These are phyloP conservation scores for Thalassophryne amazonica DNA, from an alignment of 2,797 vertebrate species.

Conservation along the genomic window DNA sequence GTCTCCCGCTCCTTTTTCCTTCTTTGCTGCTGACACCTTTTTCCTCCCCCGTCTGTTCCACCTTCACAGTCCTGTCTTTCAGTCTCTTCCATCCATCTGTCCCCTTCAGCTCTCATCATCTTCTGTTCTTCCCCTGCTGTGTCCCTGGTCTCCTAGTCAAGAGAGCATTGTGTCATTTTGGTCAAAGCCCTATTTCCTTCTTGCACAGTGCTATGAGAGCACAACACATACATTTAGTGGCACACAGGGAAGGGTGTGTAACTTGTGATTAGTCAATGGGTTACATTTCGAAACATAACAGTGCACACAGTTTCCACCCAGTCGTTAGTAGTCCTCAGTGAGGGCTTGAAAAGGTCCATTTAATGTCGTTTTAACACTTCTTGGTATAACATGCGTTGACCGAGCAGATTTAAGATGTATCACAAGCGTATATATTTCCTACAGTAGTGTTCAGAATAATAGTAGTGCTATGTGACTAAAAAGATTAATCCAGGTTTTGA, in stretches of 20 bases:
- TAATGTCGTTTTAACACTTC: too few relatives aligned
- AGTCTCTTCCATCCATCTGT: conserved; percentile 71
- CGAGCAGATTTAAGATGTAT: too few relatives aligned
- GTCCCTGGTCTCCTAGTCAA: conserved; percentile 51
- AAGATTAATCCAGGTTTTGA: too few relatives aligned
- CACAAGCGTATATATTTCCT: too few relatives aligned
- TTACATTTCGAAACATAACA: conserved; percentile 32
- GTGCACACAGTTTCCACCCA: conserved; percentile 22
- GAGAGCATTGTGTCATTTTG: conserved; percentile 49
- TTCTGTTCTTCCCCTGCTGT: conserved; percentile 40
- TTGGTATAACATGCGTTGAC: too few relatives aligned
- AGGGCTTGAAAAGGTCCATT: conserved; percentile 32
- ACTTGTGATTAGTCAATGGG: conserved; percentile 32
- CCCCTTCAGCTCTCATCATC: conserved; percentile 50
- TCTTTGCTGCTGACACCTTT: conserved; percentile 73
- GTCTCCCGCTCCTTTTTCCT: conserved; percentile 53
- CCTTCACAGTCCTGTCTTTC: conserved; percentile 65
- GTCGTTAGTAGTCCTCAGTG: not conserved
- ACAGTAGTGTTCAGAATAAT: too few relatives aligned
- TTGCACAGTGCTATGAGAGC: conserved; percentile 34
- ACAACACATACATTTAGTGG: conserved; percentile 54
- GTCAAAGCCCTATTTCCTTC: conserved; percentile 47
- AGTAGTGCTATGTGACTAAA: too few relatives aligned
- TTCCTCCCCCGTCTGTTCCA: conserved; percentile 61
- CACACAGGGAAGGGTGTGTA: conserved; percentile 32